Base-by-base conservation (phyloP, 2,113 vertebrate species). In the Archocentrus centrarchus region DNA sequence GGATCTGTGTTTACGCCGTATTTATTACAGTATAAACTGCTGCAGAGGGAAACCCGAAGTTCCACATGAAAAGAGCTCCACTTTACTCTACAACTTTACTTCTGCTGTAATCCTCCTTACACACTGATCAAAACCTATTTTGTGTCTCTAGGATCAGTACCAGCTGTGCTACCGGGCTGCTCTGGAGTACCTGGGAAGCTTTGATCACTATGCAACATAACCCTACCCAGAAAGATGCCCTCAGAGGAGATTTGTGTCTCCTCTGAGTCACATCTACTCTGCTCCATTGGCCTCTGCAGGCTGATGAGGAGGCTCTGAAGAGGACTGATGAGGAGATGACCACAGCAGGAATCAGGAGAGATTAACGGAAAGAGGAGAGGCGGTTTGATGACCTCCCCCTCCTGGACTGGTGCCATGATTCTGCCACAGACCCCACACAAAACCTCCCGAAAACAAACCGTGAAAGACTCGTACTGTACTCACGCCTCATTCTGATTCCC, bases 131-230 rank as follows among this genome's bases (percentile, higher is more conserved):
- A 17, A 41, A 57, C 10, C 0, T 20, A 11, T 61, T n/a, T 63
- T 37, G 50, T 62, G 24, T 89, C 57, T 61, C n/a, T 94, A 99
- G 98, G 98, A 99, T 95, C 98, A 99, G 96, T 99, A 99, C 92
- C 98, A 98, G 94, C 95, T 99, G 95, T 99, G 98, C 95, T 99
- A 99, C 96, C 93, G 97, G 59, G 98, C 98, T 2, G 98, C 98
- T 44, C 95, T 99, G 96, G 98, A 99, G 95, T 99, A 99, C 94
- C 97, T 99, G 68, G 98, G 98, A 95, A 99, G 98, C 96, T 99
- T 99, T 18, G 98, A 99, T 95, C 97, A 99, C 97, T 99, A 98
- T 98, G 97, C 97, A 98, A 99, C 97, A 96, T 99, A 98, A 98
- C 96, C 93, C 94, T 91, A 92, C 93, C 94, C 94, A 73, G 64